Evolutionary conservation across 2,888 invertebrate species (phyloP), one percentile per base, ranked within the genome.

Genomic region (Cryptops parisi): DNA sequence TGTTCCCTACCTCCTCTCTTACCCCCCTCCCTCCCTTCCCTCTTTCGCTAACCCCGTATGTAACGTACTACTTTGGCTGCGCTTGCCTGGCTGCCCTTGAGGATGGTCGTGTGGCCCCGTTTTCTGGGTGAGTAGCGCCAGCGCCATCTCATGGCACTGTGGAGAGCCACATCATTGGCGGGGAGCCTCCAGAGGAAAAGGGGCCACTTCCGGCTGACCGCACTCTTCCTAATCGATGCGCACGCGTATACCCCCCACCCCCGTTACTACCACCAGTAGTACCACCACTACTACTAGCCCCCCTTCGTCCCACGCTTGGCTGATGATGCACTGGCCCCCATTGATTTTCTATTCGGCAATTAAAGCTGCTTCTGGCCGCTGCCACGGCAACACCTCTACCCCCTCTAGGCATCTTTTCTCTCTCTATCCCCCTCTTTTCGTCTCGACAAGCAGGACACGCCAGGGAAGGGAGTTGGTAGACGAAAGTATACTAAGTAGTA

Each of bases 221-320:
- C 50, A 50, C 48, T 48, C 48, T 41, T 50, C 40, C 50, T 50
- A 41, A 50, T 50, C 50, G 50, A 50, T 50, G 50, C 41, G 46
- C 23, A 41, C 43, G 43, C 5, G 19, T n/a, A n/a, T n/a, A n/a
- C n/a, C n/a, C n/a, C n/a, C n/a, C n/a, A n/a, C n/a, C n/a, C n/a
- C n/a, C n/a, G n/a, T n/a, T 26, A 26, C 45, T 45, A 23, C 19
- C 47, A 19, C 47, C 19, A 19, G 47, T 19, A 19, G n/a, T 19
- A 15, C 47, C 47, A 19, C 47, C n/a, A 23, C 47, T 15, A 23
- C 47, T 26, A 12, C 12, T 19, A 9, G 17, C 43, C 43, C 43
- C 43, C 43, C 43, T 43, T 15, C 17, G 15, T 17, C 38, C 39
- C 26, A 21, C 26, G 49, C 26, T 47, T 24, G n/a, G n/a, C n/a